phyloP scores from a whole-genome alignment of 2,113 vertebrate species.

The Deroptyus accipitrinus region DNA sequence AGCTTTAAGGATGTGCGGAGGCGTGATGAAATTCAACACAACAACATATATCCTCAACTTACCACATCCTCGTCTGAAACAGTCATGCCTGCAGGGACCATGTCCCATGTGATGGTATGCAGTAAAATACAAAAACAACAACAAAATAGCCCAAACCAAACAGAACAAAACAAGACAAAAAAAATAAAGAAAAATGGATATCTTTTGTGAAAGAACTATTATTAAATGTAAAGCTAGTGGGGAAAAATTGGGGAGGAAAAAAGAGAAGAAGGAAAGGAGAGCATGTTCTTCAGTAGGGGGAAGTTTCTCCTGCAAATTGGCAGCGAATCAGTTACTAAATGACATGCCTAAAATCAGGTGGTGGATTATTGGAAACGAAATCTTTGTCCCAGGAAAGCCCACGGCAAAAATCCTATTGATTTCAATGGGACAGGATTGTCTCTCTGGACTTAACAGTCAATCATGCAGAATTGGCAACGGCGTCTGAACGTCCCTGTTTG shows the following conservation, averaged over 20 bases:
- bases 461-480: conserved; percentile 49
- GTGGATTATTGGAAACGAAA: conserved; percentile 54
- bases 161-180: neutral
- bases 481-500: neutral
- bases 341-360: conserved; percentile 57
- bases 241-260: rapidly evolving
- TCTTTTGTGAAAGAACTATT: neutral
- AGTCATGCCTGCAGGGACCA: conserved; percentile 39
- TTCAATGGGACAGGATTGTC: conserved; percentile 37
- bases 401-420: conserved; percentile 54
- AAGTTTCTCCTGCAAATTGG: conserved; percentile 38
- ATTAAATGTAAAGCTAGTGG: neutral
- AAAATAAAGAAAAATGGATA: neutral
- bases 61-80: conserved; percentile 23
- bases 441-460: conserved; percentile 52
- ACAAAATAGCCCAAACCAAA: neutral
- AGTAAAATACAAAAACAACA: conserved; percentile 22
- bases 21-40: conserved; percentile 43
- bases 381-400: conserved; percentile 63
- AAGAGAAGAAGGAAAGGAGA: neutral
- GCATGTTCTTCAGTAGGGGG: neutral
- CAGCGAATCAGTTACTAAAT: conserved; percentile 34
- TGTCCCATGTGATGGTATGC: conserved; percentile 8
- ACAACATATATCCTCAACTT: neutral
- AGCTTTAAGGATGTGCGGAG: conserved; percentile 19